phyloP scores from a whole-genome alignment of 2,113 vertebrate species.

The Ramphastos sulfuratus region DNA sequence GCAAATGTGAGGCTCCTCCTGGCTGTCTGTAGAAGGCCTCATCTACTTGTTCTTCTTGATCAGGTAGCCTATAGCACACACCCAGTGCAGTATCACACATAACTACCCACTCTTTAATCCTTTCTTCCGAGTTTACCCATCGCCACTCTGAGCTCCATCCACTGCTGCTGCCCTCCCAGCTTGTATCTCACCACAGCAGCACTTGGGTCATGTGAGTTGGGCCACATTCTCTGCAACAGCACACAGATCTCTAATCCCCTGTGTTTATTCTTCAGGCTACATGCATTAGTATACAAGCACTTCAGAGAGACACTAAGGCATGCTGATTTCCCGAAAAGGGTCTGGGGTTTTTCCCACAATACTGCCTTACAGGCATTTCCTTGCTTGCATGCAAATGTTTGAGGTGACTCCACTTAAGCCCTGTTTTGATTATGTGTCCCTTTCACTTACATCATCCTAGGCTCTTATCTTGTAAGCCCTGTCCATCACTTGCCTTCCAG shows the following conservation, averaged over 20 bases:
- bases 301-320: not conserved
- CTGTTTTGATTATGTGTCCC: not conserved
- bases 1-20: not conserved
- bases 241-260: not conserved
- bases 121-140: not conserved
- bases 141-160: not conserved
- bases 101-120: not conserved
- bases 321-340: not conserved
- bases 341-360: not conserved
- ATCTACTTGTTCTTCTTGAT: not conserved
- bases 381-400: not conserved
- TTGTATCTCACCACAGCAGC: not conserved
- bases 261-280: not conserved
- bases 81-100: rapidly evolving
- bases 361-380: not conserved
- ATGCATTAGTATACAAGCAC: not conserved
- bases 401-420: not conserved
- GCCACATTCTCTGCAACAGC: not conserved
- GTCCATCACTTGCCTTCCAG: not conserved
- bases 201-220: too few relatives aligned
- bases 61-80: not conserved
- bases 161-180: not conserved
- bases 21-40: not conserved
- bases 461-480: not conserved
- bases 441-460: not conserved